These are phyloP conservation scores for Podabrus alpinus DNA, from an alignment of 2,888 invertebrate genomes.

Conservation along the genomic window DNA sequence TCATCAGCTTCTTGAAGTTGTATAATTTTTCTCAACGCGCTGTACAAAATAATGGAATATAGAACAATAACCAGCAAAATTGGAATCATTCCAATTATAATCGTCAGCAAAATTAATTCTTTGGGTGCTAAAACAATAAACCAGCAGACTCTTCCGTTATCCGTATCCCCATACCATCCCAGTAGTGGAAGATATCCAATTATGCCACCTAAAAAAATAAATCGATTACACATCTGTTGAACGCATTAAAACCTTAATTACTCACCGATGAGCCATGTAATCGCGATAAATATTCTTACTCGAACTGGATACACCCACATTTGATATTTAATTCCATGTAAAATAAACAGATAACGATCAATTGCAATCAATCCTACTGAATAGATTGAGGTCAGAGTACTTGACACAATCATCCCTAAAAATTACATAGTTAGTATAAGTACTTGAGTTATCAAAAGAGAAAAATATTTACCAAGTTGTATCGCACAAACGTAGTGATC, in stretches of 20 bases:
- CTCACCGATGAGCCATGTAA: constrained; percentile 64
- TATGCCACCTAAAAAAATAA: constrained; percentile 57
- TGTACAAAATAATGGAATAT: constrained; percentile 63
- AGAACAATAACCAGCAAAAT: constrained; percentile 56
- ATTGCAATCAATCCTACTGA: constrained; percentile 67
- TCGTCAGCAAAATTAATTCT: constrained; percentile 60
- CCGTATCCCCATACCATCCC: constrained; percentile 62
- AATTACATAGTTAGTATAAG: constrained; percentile 6
- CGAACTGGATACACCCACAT: constrained; percentile 64
- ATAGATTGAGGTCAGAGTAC: constrained; percentile 66
- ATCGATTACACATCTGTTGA: not conserved
- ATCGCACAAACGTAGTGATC: constrained; percentile 53
- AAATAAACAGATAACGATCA: constrained; percentile 67
- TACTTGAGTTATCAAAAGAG: not conserved
- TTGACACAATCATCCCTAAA: constrained; percentile 66
- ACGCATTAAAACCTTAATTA: not conserved
- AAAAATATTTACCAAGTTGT: constrained; percentile 50
- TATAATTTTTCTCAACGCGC: constrained; percentile 62
- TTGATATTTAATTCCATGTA: constrained; percentile 67
- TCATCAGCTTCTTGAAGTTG: constrained; percentile 54
- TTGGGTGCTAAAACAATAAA: constrained; percentile 64
- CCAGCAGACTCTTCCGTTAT: constrained; percentile 61
- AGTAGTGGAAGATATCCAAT: constrained; percentile 65
- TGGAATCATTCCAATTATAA: constrained; percentile 61
- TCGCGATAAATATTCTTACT: constrained; percentile 60